Percentiles rank a stretch among this genome's conserved stretches.
phyloP scores from a whole-genome alignment of 2,113 vertebrate genomes.

The Poeciliopsis prolifica region DNA sequence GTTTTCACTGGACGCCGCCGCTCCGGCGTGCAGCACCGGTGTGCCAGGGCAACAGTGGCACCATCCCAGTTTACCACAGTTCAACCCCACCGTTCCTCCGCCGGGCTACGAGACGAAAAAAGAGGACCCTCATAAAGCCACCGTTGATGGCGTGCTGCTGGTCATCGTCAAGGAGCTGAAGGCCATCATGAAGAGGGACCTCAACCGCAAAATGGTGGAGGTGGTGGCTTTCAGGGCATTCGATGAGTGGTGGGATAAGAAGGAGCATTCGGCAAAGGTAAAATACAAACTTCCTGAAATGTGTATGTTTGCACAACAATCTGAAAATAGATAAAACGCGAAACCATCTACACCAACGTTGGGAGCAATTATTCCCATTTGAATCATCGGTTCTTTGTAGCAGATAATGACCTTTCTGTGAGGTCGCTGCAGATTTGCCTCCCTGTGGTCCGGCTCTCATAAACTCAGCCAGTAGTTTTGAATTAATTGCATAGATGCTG shows the following conservation, averaged over 20 bases:
- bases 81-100: conserved; percentile 93
- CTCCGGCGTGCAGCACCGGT: conserved; percentile 50
- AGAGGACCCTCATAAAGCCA: conserved; percentile 97
- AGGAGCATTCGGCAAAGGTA: conserved; percentile 95
- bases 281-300: conserved; percentile 4
- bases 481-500: background rate
- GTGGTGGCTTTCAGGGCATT: conserved; percentile 97
- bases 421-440: conserved; percentile 16
- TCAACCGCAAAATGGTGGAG: conserved; percentile 99
- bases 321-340: too few relatives aligned
- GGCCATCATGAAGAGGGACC: conserved; percentile 98
- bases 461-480: background rate
- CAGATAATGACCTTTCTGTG: background rate
- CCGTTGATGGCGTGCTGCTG: conserved; percentile 92
- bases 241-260: conserved; percentile 99
- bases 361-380: too few relatives aligned
- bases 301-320: too few relatives aligned
- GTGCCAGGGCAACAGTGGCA: conserved; percentile 90
- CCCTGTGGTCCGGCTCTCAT: conserved; percentile 13
- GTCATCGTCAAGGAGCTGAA: conserved; percentile 98
- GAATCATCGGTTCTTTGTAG: background rate
- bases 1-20: conserved; percentile 79
- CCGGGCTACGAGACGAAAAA: conserved; percentile 93
- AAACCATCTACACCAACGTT: too few relatives aligned
- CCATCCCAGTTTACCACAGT: conserved; percentile 85